Percentiles rank a stretch among this genome's conserved stretches.
Conservation (phyloP, 2,888 invertebrate genomes). For the Leptinotarsa tumamoca region DNA sequence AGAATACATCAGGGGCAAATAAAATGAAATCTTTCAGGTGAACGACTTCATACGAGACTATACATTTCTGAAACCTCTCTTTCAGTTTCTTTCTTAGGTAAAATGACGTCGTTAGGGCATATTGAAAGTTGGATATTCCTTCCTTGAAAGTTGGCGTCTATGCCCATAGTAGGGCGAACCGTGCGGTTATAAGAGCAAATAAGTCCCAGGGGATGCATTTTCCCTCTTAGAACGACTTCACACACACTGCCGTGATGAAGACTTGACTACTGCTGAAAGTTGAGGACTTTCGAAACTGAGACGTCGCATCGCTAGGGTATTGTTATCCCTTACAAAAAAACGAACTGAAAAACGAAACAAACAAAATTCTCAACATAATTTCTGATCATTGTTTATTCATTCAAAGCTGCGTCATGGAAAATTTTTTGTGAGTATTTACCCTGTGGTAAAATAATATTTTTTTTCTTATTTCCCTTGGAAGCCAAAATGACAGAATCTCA, state of each 20-base stretch:
- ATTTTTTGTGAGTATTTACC: too few relatives aligned
- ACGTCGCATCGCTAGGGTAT: not conserved
- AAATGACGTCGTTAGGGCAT: slow-evolving; percentile 33
- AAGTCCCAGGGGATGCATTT: slow-evolving; percentile 39
- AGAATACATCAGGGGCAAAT: not conserved
- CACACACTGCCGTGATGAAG: slow-evolving; percentile 2
- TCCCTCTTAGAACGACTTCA: slow-evolving; percentile 35
- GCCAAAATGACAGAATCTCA: too few relatives aligned
- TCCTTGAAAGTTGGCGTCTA: slow-evolving; percentile 30
- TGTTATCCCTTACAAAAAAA: too few relatives aligned
- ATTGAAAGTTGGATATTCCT: slow-evolving; percentile 37
- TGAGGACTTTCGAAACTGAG: not conserved
- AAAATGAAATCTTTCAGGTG: not conserved
- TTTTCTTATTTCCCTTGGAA: too few relatives aligned
- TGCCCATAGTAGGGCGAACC: slow-evolving; percentile 34
- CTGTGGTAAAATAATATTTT: too few relatives aligned
- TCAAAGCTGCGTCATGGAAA: too few relatives aligned
- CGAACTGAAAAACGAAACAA: too few relatives aligned
- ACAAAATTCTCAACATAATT: too few relatives aligned
- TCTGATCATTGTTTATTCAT: too few relatives aligned
- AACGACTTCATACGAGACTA: not conserved
- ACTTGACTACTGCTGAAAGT: not conserved
- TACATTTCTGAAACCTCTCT: slow-evolving; percentile 7
- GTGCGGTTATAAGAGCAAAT: slow-evolving; percentile 46
- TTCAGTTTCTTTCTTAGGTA: slow-evolving; percentile 29